Evolutionary conservation across 2,888 invertebrate species (phyloP).

Genomic region (Conops quadrifasciatus): DNA sequence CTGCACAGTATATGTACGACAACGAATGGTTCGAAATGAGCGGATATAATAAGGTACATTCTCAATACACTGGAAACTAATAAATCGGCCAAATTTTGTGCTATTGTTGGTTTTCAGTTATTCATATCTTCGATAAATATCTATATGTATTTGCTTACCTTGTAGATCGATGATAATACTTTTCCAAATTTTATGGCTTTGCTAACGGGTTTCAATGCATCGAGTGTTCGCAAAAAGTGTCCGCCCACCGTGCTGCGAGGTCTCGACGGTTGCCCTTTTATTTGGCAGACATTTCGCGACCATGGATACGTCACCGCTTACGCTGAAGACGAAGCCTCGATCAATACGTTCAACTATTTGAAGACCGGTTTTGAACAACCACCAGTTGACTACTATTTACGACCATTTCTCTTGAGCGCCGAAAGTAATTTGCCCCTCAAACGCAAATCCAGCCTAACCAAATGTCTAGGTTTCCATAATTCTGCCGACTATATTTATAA

Average conservation of each 20-base stretch:
- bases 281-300: constrained; percentile 80
- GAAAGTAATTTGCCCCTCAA: constrained; percentile 69
- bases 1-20: constrained; percentile 72
- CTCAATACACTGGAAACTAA: no score
- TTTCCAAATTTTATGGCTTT: constrained; percentile 89
- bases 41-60: constrained; percentile 75
- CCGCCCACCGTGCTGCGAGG: constrained; percentile 67
- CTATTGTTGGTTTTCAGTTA: no score
- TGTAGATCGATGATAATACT: constrained; percentile 84
- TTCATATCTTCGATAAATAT: no score
- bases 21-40: constrained; percentile 77
- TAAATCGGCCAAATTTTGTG: no score
- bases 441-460: constrained; percentile 67
- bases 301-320: constrained; percentile 81
- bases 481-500: constrained; percentile 76
- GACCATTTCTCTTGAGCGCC: constrained; percentile 76
- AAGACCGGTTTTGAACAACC: constrained; percentile 76
- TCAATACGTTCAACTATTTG: constrained; percentile 77
- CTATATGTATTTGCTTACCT: not conserved
- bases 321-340: constrained; percentile 77
- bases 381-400: constrained; percentile 84
- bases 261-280: constrained; percentile 75
- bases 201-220: constrained; percentile 73
- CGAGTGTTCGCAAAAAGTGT: constrained; percentile 66
- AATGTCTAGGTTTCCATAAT: constrained; percentile 71